Percentiles rank a stretch among this genome's conserved stretches.
Evolutionary conservation across 2,113 vertebrate species (phyloP).

Genomic region (Nannospalax galili): DNA sequence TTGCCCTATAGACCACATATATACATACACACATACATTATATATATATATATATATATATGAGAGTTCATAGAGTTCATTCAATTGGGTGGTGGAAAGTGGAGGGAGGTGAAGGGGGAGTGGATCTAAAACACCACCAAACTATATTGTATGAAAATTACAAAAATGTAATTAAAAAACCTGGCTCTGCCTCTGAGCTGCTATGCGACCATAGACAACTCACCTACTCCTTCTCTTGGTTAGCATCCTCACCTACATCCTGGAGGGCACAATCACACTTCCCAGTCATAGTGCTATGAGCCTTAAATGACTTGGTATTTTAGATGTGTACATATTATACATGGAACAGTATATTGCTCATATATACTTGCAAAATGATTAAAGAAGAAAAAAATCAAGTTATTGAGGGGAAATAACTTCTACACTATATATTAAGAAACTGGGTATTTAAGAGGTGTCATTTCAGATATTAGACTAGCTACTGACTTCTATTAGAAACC

Average conservation of each 20-base stretch:
- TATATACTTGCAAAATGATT: constrained; percentile 1
- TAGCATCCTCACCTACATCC: not conserved
- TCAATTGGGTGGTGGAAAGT: too few relatives aligned
- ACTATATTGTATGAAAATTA: too few relatives aligned
- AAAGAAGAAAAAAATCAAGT: not conserved
- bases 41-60: too few relatives aligned
- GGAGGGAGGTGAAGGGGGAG: too few relatives aligned
- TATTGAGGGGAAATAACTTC: not conserved
- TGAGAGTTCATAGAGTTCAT: too few relatives aligned
- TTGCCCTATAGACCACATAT: too few relatives aligned
- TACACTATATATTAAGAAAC: not conserved
- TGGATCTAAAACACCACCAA: too few relatives aligned
- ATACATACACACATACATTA: too few relatives aligned
- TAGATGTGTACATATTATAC: not conserved
- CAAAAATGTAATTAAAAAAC: not conserved
- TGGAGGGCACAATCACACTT: not conserved
- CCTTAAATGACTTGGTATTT: not conserved
- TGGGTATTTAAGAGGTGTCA: not conserved
- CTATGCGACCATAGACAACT: not conserved
- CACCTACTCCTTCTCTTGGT: not conserved
- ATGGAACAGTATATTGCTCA: not conserved
- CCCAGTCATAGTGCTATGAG: not conserved
- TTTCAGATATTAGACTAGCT: not conserved
- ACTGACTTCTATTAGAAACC: not conserved
- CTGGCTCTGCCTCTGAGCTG: not conserved